phyloP scores from a whole-genome alignment of 2,888 invertebrate genomes.

The Rhaphigaster nebulosa region DNA sequence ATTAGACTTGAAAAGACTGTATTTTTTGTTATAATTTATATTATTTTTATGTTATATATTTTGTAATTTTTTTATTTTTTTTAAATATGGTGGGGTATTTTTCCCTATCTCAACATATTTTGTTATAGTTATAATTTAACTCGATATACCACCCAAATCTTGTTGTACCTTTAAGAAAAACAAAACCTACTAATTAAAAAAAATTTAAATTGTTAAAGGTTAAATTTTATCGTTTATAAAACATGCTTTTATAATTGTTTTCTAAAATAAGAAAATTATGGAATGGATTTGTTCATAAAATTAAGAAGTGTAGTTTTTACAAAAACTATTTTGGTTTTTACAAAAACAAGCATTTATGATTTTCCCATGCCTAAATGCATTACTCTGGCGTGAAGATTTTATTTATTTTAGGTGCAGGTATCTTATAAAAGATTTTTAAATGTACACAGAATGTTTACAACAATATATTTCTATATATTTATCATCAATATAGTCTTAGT shows the following conservation, averaged over 20 bases:
- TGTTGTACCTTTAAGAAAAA: background rate
- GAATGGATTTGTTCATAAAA: conserved; percentile 24
- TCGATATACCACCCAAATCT: background rate
- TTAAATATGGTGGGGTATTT: conserved; percentile 43
- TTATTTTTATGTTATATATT: background rate
- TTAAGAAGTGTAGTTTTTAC: background rate
- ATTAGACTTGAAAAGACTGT: conserved; percentile 43
- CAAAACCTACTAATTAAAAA: background rate
- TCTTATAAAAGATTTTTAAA: no score
- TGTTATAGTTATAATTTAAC: conserved; percentile 8
- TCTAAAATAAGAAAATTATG: background rate
- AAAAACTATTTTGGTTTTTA: no score
- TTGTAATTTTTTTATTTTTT: conserved; percentile 15
- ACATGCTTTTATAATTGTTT: background rate
- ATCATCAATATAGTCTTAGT: background rate
- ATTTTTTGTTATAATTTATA: conserved; percentile 21
- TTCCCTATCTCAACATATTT: conserved; percentile 49
- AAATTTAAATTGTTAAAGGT: background rate
- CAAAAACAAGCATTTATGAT: background rate
- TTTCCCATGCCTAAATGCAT: background rate
- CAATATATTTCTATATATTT: background rate
- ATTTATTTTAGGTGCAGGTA: no score
- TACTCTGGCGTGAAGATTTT: background rate
- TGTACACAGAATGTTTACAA: background rate
- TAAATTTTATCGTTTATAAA: background rate